Percentiles rank a stretch among this genome's conserved stretches.
Conservation (phyloP, 1,140 invertebrate species). For the Lepidostoma basale region DNA sequence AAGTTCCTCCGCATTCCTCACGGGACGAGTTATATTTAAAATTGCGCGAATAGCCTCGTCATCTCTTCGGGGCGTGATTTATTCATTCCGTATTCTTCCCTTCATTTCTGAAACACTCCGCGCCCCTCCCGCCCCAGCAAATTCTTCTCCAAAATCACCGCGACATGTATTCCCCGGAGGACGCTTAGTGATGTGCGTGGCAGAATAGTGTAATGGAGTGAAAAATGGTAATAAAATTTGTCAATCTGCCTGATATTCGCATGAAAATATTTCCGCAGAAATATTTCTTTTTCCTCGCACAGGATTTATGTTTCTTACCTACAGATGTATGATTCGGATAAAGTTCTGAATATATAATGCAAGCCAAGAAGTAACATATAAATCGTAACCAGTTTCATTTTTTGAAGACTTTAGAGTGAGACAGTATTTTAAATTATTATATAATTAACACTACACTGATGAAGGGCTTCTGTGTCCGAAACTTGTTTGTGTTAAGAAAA, state of each 20-base stretch:
- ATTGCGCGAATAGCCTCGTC: constrained; percentile 18
- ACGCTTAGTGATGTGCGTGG: constrained; percentile 28
- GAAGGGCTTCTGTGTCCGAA: too few relatives aligned
- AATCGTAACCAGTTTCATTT: too few relatives aligned
- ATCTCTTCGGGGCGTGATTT: constrained; percentile 27
- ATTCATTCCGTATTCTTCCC: constrained; percentile 19
- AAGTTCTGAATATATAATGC: constrained; percentile 4
- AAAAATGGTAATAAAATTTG: constrained; percentile 36
- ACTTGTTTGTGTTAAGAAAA: too few relatives aligned
- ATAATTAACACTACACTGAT: too few relatives aligned
- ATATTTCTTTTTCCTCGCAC: background rate
- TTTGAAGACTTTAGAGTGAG: too few relatives aligned
- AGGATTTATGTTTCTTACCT: background rate
- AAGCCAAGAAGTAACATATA: too few relatives aligned
- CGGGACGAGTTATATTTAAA: constrained; percentile 24
- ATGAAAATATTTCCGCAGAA: constrained; percentile 21
- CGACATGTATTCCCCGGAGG: constrained; percentile 30
- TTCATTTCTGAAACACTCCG: constrained; percentile 14
- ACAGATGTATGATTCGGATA: background rate
- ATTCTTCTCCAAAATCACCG: constrained; percentile 31
- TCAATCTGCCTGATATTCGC: constrained; percentile 28
- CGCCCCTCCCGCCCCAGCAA: background rate
- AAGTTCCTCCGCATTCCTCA: constrained; percentile 4
- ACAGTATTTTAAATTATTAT: too few relatives aligned
- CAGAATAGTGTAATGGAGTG: constrained; percentile 35